Evolutionary conservation across 1,140 invertebrate species (phyloP), one percentile per base, ranked within the genome.

Genomic region (Lepidurus packardi): DNA sequence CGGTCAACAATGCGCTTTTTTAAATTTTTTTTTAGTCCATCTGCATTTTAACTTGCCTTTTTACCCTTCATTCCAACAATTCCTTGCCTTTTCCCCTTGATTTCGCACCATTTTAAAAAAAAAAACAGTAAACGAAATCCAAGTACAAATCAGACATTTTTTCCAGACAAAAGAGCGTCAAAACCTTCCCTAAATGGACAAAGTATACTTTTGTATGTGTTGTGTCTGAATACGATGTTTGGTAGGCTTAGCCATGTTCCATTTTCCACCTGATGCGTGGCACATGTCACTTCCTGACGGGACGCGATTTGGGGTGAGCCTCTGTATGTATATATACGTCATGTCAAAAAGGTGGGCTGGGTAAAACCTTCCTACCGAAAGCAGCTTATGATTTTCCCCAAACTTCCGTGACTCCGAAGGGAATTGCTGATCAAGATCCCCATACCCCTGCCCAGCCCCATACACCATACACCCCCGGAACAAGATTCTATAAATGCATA

Each of bases 261-360:
- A 65, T 65, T 65, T 65, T 21, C 53, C 53, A 65, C 53, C 53
- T 65, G 53, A 65, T 65, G 53, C 53, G 53, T 65, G 53, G 53
- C 53, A 65, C 53, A 65, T 65, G 53, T 65, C 53, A 65, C 16
- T 65, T 65, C 53, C 16, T 65, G 53, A 65, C 53, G 53, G 53
- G 53, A 5, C 53, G 13, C 16, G 53, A 65, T n/a, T 21, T 13
- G 53, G 53, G 53, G 53, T 65, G 16, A 65, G 53, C 34, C 34
- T 65, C 16, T 65, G 13, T 21, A 21, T 65, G 13, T 65, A 9
- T 4, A 65, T 11, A 65, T 65, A 65, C 53, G 53, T 65, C 53
- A 65, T 16, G 13, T 65, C 9, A 13, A n/a, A 21, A 65, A 16
- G 6, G 8, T 13, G 21, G 21, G 53, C 21, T 65, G 53, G 53